Base-by-base conservation (phyloP, 2,797 vertebrate genomes). In the Anguilla marmorata region DNA sequence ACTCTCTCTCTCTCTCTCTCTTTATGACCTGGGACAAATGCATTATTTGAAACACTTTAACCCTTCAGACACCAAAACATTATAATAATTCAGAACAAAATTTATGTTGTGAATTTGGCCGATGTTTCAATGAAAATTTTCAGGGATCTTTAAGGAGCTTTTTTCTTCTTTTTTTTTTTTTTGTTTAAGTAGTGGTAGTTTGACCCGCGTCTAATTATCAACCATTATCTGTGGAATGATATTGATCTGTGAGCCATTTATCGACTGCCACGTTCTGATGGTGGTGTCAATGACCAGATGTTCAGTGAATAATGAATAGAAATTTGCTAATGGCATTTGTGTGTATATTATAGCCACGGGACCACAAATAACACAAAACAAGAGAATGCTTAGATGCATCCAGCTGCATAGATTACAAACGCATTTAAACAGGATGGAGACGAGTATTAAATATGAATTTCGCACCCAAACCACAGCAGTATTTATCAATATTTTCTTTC, bases 381-480 rank as follows among this genome's bases (percentile, higher is more conserved):
- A 76, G 30, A 16, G 30, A 76, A 14, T 37, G 33, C 8, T 80
- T 21, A 48, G 41, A 80, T 21, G 0, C 37, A 80, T 7, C n/a
- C 76, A 45, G 41, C 37, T 21, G 41, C 76, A 80, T 21, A 45
- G 37, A 48, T 80, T 45, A 80, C 76, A 19, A 33, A 21, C 5
- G 21, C 37, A 45, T 80, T 80, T 7, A 80, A 80, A 45, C 37
- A 41, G 37, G 74, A 45, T 33, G 8, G 74, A 45, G 76, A 79
- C 6, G 0, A 79, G 76, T 48, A 80, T 80, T 45, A 80, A 80
- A 80, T 80, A 80, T 80, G 37, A 80, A 80, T 24, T 45, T 16
- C 21, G 76, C 37, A 8, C 76, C 14, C 76, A 80, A 80, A 80
- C 76, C 41, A 7, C 76, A 7, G 37, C 76, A 80, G 33, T 80